phyloP scores from a whole-genome alignment of 2,797 vertebrate species.

The Urophycis tenuis region DNA sequence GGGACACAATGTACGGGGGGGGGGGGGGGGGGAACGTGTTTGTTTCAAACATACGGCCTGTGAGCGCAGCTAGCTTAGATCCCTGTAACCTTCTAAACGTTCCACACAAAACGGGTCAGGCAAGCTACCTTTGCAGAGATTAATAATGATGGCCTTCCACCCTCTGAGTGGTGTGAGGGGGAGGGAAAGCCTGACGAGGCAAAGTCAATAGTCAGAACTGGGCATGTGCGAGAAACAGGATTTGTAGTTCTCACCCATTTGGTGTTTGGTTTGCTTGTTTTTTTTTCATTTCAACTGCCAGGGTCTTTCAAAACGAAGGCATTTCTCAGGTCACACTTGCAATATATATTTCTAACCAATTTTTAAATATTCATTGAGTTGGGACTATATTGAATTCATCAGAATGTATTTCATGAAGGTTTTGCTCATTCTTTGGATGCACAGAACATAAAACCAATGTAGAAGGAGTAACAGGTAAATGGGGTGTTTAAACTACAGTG shows the following conservation, averaged over 20 bases:
- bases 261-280: too few species aligned
- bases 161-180: conserved; percentile 15
- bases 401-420: background rate
- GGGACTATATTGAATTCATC: conserved; percentile 12
- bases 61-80: background rate
- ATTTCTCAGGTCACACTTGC: background rate
- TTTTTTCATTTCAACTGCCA: conserved; percentile 7
- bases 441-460: background rate
- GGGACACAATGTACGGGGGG: background rate
- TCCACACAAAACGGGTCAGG: conserved; percentile 18
- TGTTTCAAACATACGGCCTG: too few species aligned
- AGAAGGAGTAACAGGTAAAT: too few species aligned
- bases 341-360: background rate
- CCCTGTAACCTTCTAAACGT: conserved; percentile 4
- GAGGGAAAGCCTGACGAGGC: background rate
- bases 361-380: conserved; percentile 1
- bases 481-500: background rate
- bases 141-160: conserved; percentile 15
- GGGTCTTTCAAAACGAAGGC: background rate
- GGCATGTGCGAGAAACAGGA: conserved; percentile 3
- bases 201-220: conserved; percentile 12
- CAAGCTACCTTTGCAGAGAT: conserved; percentile 8
- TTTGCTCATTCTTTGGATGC: background rate
- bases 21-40: background rate
- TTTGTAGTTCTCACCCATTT: background rate